These are phyloP conservation scores for Hippocampus zosterae DNA, from an alignment of 2,113 vertebrate genomes.

Conservation along the genomic window DNA sequence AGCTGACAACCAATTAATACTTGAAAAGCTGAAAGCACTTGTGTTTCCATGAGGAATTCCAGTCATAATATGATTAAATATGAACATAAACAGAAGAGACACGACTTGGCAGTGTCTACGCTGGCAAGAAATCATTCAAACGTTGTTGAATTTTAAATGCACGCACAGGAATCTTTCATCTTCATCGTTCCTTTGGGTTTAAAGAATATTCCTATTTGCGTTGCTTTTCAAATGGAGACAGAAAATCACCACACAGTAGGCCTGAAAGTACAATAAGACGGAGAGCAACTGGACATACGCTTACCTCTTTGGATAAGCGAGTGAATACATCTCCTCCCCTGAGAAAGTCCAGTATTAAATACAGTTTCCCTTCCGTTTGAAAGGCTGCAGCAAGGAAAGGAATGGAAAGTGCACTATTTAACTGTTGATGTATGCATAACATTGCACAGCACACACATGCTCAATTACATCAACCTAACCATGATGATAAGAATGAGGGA, in stretches of 20 bases:
- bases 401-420: background rate
- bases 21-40: conserved; percentile 18
- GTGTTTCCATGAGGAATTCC: conserved; percentile 24
- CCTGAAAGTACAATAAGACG: conserved; percentile 2
- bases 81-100: conserved; percentile 19
- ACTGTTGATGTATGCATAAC: background rate
- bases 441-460: background rate
- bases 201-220: background rate
- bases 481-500: background rate
- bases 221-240: background rate
- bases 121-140: conserved; percentile 20
- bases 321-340: conserved; percentile 99
- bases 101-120: conserved; percentile 27
- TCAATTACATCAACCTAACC: background rate
- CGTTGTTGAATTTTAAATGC: conserved; percentile 17
- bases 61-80: conserved; percentile 24
- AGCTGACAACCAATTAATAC: conserved; percentile 37
- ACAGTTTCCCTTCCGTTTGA: conserved; percentile 98
- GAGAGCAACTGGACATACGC: conserved; percentile 42
- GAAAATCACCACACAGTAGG: background rate
- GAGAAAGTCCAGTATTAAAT: conserved; percentile 99
- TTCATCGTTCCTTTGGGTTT: conserved; percentile 21
- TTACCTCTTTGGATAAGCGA: conserved; percentile 99
- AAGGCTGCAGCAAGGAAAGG: conserved; percentile 76
- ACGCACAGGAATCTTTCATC: conserved; percentile 34